Evolutionary conservation across 2,888 invertebrate species (phyloP), one percentile per base, ranked within the genome.

Genomic region (Drepanosiphum platanoidis): DNA sequence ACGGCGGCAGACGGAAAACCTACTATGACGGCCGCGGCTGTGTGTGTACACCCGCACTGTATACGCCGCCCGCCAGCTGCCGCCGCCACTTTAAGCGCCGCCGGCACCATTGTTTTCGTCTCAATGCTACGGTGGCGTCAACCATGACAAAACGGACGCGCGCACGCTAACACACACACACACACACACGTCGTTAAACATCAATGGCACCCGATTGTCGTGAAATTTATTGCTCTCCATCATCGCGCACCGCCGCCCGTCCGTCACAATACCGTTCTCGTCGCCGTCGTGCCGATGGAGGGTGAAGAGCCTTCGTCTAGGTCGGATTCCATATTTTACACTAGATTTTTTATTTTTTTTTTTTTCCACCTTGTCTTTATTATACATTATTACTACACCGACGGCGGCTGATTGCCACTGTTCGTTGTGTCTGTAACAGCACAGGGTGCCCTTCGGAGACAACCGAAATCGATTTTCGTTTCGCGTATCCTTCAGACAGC

Each of bases 81-180:
- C 58, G 64, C 66, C 68, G 68, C 71, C 71, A 39, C 58, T 72
- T 82, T 42, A 72, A 81, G 81, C 81, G 81, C 81, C 81, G 81
- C 58, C 70, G 70, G 80, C 80, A 80, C 70, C 80, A 80, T 80
- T 80, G 80, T 80, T 80, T 80, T 80, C 70, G 70, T 71, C 52
- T 75, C 83, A 74, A 83, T 74, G 82, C 64, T 64, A 66, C 66
- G 66, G 83, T 83, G 83, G 83, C 83, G 83, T 83, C 83, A 75
- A 83, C 83, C 75, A 30, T 74, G 64, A 83, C 83, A 66, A 82
- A 83, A 83, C 74, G 74, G 72, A 83, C 64, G 66, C 74, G 74
- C 42, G 61, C 81, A 15, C 71, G 61, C 81, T 7, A 34, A 8
- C 52, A 42, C 72, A 39, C 36, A 27, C 70, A 36, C 81, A 36